Evolutionary conservation across 2,797 vertebrate species (phyloP), one percentile per base, ranked within the genome.

Genomic region (Furcifer pardalis): DNA sequence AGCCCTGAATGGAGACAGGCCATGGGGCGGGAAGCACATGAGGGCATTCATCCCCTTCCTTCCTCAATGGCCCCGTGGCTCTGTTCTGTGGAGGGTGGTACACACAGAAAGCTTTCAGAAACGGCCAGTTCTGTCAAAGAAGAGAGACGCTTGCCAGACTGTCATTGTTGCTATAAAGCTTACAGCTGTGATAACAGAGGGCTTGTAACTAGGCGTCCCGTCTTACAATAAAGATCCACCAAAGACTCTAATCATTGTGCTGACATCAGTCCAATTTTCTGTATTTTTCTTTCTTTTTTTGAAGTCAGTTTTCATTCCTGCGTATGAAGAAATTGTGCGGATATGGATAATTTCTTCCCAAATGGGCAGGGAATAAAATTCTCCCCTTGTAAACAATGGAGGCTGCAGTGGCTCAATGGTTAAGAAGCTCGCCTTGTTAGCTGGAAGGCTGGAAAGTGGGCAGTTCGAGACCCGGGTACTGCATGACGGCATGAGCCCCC

Each of bases 11-110:
- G 88, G 84, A 76, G 89, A 60, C 80, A 90, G 89, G 86, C 49
- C 6, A 86, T 73, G 76, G 81, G 85, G 89, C 93, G 93, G 92
- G 91, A 92, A 84, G 75, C 62, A 85, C 59, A 30, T 35, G 80
- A 82, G 84, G 62, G 89, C 91, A 86, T 80, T 75, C 84, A 27
- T 42, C 69, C 81, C 76, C 91, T 86, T 86, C 76, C 91, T 86
- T 86, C n/a, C 66, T 84, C 88, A 88, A 15, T 89, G 89, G 91
- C 91, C 87, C 90, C 84, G 3, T 90, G 88, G 72, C 86, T 5
- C 81, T 76, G 2, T 5, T 4, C 86, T 46, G 17, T 1, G 1
- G 32, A 44, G 40, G 75, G 42, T 0, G 0, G 62, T 19, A 82
- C 52, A 21, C 21, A 77, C 78, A 86, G 52, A 49, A 76, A 86